Conservation (phyloP, 2,888 invertebrate genomes). For the Listrodromus nycthemerus region DNA sequence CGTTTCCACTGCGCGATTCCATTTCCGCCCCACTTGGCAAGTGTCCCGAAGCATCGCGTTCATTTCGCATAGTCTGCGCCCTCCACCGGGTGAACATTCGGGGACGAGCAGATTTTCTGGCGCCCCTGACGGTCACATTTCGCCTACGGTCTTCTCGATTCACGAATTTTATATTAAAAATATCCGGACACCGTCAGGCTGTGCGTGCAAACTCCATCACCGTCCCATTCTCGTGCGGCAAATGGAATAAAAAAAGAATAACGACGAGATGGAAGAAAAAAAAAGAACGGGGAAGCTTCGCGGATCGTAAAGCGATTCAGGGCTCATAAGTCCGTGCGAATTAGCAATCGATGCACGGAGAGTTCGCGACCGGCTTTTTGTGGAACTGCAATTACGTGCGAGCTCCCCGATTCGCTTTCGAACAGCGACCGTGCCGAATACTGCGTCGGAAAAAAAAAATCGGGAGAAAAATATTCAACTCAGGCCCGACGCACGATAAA, state of each 20-base stretch:
- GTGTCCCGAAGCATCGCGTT: conserved; percentile 60
- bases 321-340: conserved; percentile 13
- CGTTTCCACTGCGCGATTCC: conserved; percentile 58
- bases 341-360: conserved; percentile 14
- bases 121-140: conserved; percentile 40
- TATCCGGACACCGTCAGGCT: conserved; percentile 49
- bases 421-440: background rate
- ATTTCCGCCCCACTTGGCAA: conserved; percentile 65
- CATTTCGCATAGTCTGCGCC: conserved; percentile 42
- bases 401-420: background rate
- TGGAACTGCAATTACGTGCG: conserved; percentile 8
- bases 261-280: background rate
- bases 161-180: conserved; percentile 33
- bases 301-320: conserved; percentile 32
- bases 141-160: conserved; percentile 30
- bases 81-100: background rate
- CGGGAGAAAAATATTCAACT: background rate
- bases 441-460: background rate
- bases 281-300: conserved; percentile 7
- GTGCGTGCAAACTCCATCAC: conserved; percentile 17
- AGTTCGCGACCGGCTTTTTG: conserved; percentile 5
- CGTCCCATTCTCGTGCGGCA: conserved; percentile 11
- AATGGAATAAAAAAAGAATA: conserved; percentile 17
- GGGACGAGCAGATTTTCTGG: conserved; percentile 59
- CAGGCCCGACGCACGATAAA: background rate